Evolutionary conservation across 1,140 invertebrate species (phyloP), one percentile per base, ranked within the genome.

Genomic region (Eupeodes corollae): DNA sequence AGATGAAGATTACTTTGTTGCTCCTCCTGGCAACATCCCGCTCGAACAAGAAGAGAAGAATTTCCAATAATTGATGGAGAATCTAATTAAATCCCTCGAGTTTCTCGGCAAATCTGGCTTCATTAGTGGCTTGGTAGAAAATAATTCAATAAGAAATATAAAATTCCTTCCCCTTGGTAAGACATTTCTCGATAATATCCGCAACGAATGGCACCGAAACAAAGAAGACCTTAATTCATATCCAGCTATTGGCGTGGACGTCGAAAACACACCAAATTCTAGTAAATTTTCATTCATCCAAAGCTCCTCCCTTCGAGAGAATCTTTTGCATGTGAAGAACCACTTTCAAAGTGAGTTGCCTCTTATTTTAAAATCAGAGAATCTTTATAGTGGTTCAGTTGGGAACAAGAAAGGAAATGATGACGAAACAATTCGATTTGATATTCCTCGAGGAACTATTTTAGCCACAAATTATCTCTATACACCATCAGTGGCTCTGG

Each of bases 1-100:
- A 16, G 84, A 89, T 59, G 91, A 93, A 68, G 85, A 90, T 51
- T 94, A 90, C 67, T 92, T 90, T 76, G 80, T 92, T 12, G 86
- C 88, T 18, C 91, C 91, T 18, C 79, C 81, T 15, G 85, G 85
- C 58, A 88, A 86, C 68, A 82, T 82, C 56, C 79, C 82, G 2
- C 64, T 83, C 34, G 74, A 79, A 57, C 53, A 65, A 26, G 56
- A 64, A 50, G 55, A 49, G 12, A 52, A 52, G 12, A 67, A 61
- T 67, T 44, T 43, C 14, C 45, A 58, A n/a, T n/a, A 19, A 52
- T 50, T 47, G 31, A 53, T 43, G 31, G 51, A 52, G 42, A 21
- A 35, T 50, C 54, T 70, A 44, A 58, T 61, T 26, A 68, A 67
- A 52, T 59, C 73, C 34, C 48, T 73, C 46, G 50, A 56, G 32